Evolutionary conservation across 1,140 invertebrate species (phyloP).

Genomic region (Oedothorax gibbosus): DNA sequence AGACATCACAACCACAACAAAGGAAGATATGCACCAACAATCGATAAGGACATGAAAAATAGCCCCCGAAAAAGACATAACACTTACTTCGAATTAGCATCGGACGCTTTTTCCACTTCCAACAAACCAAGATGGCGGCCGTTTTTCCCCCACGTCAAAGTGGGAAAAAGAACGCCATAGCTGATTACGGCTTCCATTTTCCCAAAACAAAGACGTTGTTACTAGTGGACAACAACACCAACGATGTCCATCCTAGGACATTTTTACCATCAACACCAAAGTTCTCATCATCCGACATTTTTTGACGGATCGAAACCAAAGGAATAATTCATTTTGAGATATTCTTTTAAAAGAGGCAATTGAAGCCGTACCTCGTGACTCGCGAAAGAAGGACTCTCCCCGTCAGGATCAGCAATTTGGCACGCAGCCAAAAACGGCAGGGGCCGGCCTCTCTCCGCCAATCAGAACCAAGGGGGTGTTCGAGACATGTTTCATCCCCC

Average conservation of each 20-base stretch:
- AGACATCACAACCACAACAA: not conserved
- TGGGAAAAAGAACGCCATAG: not conserved
- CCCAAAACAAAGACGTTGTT: not conserved
- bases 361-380: slow-evolving; percentile 36
- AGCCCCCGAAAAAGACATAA: slow-evolving; percentile 27
- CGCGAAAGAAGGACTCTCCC: slow-evolving; percentile 9
- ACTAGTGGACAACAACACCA: too few species aligned
- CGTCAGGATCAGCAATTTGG: slow-evolving; percentile 39
- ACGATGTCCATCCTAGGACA: too few species aligned
- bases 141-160: not conserved
- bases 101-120: not conserved
- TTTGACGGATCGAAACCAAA: slow-evolving; percentile 3
- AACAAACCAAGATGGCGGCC: slow-evolving; percentile 29
- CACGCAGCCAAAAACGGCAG: slow-evolving; percentile 36
- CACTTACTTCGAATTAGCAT: slow-evolving; percentile 47
- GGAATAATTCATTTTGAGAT: slow-evolving; percentile 52
- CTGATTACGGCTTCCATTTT: not conserved
- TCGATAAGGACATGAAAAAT: slow-evolving; percentile 28
- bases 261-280: too few species aligned
- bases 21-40: too few species aligned
- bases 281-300: slow-evolving; percentile 1
- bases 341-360: slow-evolving; percentile 54
- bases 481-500: slow-evolving; percentile 36
- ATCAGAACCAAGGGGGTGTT: slow-evolving; percentile 42
- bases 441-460: slow-evolving; percentile 37